phyloP scores from a whole-genome alignment of 2,888 invertebrate genomes.

The Ceriagrion tenellum region DNA sequence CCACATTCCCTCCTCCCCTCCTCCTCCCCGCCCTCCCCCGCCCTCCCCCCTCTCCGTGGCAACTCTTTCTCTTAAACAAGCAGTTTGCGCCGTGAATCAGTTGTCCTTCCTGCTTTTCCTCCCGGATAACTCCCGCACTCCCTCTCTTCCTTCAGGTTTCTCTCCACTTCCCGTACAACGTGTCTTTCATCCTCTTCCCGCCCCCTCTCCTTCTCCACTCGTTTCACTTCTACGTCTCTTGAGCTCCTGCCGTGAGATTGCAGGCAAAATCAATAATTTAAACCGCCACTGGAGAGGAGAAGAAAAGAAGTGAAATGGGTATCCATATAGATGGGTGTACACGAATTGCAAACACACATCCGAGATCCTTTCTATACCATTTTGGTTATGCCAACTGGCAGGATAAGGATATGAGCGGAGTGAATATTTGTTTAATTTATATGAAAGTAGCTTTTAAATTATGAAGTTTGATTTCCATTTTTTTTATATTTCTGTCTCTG shows the following conservation, averaged over 20 bases:
- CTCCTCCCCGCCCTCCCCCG: background rate
- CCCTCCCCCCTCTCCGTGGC: background rate
- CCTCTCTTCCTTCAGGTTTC: background rate
- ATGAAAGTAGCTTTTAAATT: too few species aligned
- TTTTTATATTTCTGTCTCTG: too few species aligned
- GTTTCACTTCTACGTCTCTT: background rate
- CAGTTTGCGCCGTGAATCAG: constrained; percentile 57
- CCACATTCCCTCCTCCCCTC: background rate
- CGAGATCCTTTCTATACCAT: too few species aligned
- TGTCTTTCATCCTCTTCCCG: background rate
- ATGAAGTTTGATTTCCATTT: too few species aligned
- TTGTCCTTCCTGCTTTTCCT: background rate
- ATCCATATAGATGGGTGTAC: background rate
- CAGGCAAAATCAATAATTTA: constrained; percentile 45
- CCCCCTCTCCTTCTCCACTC: background rate
- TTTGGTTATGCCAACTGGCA: background rate
- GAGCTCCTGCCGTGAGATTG: constrained; percentile 15
- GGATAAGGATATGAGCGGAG: too few species aligned
- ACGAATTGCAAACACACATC: background rate
- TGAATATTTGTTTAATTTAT: too few species aligned
- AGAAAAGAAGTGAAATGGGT: background rate
- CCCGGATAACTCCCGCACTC: background rate
- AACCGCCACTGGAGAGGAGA: background rate
- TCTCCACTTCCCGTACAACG: background rate
- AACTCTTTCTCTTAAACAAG: background rate